These are phyloP conservation scores for Neoitamus cyanurus DNA, from an alignment of 2,888 invertebrate genomes.

Conservation along the genomic window DNA sequence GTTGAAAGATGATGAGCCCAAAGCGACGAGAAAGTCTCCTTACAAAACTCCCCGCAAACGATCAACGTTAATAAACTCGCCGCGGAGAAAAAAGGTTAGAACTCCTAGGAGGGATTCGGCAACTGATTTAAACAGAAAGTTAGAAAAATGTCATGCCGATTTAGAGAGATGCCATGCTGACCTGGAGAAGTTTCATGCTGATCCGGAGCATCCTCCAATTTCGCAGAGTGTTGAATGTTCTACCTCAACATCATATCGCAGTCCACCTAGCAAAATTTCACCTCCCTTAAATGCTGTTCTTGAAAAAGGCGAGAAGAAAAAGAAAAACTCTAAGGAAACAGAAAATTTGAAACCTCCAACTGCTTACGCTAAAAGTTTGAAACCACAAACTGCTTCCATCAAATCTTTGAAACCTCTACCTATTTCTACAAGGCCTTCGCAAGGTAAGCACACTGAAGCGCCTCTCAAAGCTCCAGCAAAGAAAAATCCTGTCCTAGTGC, in stretches of 20 bases:
- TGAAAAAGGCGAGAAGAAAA: neutral
- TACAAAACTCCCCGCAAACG: conserved; percentile 54
- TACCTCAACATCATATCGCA: conserved; percentile 61
- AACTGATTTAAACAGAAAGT: neutral
- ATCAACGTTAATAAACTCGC: conserved; percentile 9
- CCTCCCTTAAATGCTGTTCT: neutral
- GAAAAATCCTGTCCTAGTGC: conserved; percentile 60
- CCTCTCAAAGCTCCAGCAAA: neutral
- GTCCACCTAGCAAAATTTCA: conserved; percentile 55
- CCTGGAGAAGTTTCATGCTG: neutral
- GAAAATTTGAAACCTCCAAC: neutral
- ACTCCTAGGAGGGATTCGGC: conserved; percentile 49
- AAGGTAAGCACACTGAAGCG: neutral
- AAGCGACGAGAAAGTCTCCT: conserved; percentile 51
- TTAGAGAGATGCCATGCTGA: conserved; percentile 42
- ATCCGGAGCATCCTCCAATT: neutral
- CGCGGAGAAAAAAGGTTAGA: conserved; percentile 45
- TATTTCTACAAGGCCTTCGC: neutral
- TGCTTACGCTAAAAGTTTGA: neutral
- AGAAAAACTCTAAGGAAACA: neutral
- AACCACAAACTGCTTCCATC: neutral
- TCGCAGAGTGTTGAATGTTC: conserved; percentile 59
- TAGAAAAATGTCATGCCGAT: neutral
- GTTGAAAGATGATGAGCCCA: conserved; percentile 56
- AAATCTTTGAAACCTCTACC: neutral